Conservation (phyloP, 2,797 vertebrate species). For the Periophthalmus magnuspinnatus region DNA sequence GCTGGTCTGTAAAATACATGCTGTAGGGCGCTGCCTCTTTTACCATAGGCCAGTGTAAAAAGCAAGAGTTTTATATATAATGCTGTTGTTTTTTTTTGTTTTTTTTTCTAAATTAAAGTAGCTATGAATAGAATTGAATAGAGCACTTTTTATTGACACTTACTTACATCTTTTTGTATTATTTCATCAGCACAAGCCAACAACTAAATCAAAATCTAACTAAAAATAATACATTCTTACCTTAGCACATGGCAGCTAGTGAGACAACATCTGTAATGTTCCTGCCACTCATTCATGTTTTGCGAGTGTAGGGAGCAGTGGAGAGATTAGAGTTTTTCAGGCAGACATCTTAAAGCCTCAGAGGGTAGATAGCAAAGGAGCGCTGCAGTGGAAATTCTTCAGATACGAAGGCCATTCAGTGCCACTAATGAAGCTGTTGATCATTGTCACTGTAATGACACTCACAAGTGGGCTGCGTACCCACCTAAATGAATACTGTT, state of each 20-base stretch:
- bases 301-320: constrained; percentile 19
- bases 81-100: background rate
- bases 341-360: constrained; percentile 34
- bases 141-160: background rate
- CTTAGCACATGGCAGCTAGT: background rate
- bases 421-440: constrained; percentile 64
- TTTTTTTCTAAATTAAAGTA: too few species aligned
- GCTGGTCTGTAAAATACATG: constrained; percentile 8
- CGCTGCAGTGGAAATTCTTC: constrained; percentile 42
- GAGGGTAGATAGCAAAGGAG: constrained; percentile 41
- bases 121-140: too few species aligned
- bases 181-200: too few species aligned
- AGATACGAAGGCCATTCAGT: constrained; percentile 55
- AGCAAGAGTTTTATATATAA: background rate
- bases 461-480: constrained; percentile 46
- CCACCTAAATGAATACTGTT: constrained; percentile 33
- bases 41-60: background rate
- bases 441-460: constrained; percentile 67
- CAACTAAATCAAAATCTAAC: too few species aligned
- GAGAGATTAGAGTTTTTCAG: constrained; percentile 40
- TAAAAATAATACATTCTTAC: too few species aligned
- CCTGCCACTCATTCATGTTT: constrained; percentile 28
- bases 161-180: background rate
- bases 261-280: constrained; percentile 10
- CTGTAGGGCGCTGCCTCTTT: background rate